Evolutionary conservation across 2,797 vertebrate species (phyloP), one percentile per base, ranked within the genome.

Genomic region (Helicolenus hilgendorfi): DNA sequence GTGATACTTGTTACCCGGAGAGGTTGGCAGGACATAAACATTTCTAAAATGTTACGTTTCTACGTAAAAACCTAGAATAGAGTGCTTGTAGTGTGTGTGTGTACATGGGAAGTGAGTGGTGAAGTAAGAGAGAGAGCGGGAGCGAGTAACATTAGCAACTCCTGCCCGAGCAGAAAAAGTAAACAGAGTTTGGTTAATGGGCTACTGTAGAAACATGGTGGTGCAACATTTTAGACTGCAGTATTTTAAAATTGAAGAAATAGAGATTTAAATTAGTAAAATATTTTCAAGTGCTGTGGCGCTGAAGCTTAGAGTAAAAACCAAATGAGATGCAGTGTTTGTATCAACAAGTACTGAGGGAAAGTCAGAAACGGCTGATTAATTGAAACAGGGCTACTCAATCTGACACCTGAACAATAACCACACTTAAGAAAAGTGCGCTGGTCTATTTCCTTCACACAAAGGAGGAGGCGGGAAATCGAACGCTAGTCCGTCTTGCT

Each of bases 331-430:
- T 35, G 11, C 45, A 33, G 36, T 8, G 0, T 10, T 18, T 2
- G 11, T 22, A 29, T 73, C 62, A 83, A 64, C 68, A 56, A n/a
- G 5, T 13, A 8, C 20, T 14, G 55, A 38, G 24, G 7, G 9
- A 18, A 38, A 55, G 35, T 81, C 72, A 56, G 11, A 27, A 11
- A 35, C 1, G 1, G n/a, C 33, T 33, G 22, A n/a, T 64, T 59
- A 29, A 79, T 81, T 56, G 2, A 78, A 76, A 62, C 35, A 38
- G 22, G 8, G 38, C 27, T 18, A 33, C 35, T 72, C 81, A 41
- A 74, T 56, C 72, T 71, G 76, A 68, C 72, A 77, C 80, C 56
- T 67, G 62, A 79, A 89, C 72, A 87, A 81, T 75, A 67, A 69
- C 29, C 24, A 20, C 20, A n/a, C 24, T 38, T 38, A 41, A 86